These are phyloP conservation scores for Catharus bicknelli DNA, from an alignment of 2,113 vertebrate genomes.

Conservation along the genomic window DNA sequence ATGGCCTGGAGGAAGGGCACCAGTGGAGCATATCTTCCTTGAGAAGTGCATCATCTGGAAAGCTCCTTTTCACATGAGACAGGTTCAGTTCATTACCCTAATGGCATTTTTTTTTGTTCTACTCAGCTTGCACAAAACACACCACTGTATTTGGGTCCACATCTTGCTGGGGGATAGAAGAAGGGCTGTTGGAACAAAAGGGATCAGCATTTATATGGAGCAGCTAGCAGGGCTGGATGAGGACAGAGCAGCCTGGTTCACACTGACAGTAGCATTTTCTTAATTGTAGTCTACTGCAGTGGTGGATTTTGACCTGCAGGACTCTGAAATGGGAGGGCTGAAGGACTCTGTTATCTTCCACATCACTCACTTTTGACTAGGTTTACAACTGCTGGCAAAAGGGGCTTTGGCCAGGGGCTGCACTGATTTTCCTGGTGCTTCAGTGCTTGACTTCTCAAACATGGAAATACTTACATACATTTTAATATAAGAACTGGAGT, in stretches of 20 bases:
- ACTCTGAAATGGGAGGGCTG: background rate
- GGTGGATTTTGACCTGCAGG: background rate
- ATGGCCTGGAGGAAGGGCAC: background rate
- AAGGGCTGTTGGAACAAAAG: background rate
- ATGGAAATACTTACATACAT: background rate
- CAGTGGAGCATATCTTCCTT: background rate
- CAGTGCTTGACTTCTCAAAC: background rate
- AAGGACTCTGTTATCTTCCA: background rate
- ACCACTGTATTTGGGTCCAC: background rate
- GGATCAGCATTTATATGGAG: rapidly evolving
- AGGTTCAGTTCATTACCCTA: background rate
- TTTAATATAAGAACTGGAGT: background rate
- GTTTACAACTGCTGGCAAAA: background rate
- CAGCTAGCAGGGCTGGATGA: background rate
- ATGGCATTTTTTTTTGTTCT: background rate
- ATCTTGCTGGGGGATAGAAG: background rate
- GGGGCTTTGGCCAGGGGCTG: background rate
- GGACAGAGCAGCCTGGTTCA: background rate
- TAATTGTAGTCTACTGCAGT: background rate
- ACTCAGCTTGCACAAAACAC: background rate
- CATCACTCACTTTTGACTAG: background rate
- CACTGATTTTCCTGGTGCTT: background rate
- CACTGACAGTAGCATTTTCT: background rate
- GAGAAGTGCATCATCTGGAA: background rate
- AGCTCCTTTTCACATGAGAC: background rate